Percentiles rank a stretch among this genome's conserved stretches.
Evolutionary conservation across 2,888 invertebrate species (phyloP).

Genomic region (Lasioglossum vierecki): DNA sequence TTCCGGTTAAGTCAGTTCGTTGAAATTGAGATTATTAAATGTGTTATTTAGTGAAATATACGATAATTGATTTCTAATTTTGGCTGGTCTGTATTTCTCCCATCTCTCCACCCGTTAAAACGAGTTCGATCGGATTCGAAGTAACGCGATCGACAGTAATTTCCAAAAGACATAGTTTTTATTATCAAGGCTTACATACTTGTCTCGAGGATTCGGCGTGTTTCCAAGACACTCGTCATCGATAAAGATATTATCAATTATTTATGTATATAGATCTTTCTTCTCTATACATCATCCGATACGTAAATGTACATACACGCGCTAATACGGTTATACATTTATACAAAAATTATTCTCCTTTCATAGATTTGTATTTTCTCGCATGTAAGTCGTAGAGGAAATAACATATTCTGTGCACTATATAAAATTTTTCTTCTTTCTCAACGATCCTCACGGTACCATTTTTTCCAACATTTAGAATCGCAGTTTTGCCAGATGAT

Average conservation of each 20-base stretch:
- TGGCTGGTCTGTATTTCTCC: neutral
- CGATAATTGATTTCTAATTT: neutral
- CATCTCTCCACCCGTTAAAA: neutral
- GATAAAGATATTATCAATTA: constrained; percentile 45
- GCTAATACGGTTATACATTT: constrained; percentile 54
- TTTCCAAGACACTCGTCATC: constrained; percentile 50
- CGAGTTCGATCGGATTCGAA: constrained; percentile 5
- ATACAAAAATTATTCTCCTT: constrained; percentile 33
- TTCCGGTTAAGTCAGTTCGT: neutral
- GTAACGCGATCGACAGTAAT: constrained; percentile 32
- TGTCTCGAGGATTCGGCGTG: constrained; percentile 53
- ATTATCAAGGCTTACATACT: constrained; percentile 77
- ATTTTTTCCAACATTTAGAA: neutral
- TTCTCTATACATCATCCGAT: constrained; percentile 49
- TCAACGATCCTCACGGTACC: neutral
- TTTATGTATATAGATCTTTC: constrained; percentile 36
- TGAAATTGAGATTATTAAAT: neutral
- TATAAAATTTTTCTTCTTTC: constrained; percentile 15
- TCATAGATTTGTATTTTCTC: constrained; percentile 34
- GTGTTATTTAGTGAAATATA: constrained; percentile 27
- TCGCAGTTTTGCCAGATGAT: neutral
- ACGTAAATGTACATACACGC: constrained; percentile 54
- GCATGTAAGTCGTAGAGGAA: constrained; percentile 18
- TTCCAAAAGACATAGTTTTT: constrained; percentile 76
- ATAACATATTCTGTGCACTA: constrained; percentile 21